Percentiles rank a stretch among this genome's conserved stretches.
Evolutionary conservation across 1,140 invertebrate genomes (phyloP).

Genomic region (Homarus americanus): DNA sequence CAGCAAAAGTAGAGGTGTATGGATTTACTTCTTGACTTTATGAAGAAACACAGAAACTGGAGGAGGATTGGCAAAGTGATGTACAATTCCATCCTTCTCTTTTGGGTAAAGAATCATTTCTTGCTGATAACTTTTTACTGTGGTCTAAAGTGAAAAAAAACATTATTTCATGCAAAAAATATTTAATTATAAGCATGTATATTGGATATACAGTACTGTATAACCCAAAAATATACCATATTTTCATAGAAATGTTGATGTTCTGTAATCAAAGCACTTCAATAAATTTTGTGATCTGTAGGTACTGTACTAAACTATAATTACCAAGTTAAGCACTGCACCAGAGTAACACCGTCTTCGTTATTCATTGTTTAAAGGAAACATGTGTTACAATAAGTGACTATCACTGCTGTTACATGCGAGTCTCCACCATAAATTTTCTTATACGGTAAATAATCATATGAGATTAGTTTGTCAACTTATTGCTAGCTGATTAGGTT

Average conservation of each 20-base stretch:
- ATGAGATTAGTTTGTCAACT: not conserved
- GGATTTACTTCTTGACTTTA: not conserved
- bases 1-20: not conserved
- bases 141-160: not conserved
- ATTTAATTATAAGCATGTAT: not conserved
- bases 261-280: not conserved
- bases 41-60: not conserved
- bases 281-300: not conserved
- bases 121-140: not conserved
- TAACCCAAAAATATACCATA: not conserved
- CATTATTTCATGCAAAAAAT: not conserved
- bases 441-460: not conserved
- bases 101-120: not conserved
- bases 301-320: not conserved
- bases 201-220: not conserved
- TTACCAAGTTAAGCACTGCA: not conserved
- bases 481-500: slow-evolving; percentile 6
- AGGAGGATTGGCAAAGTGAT: not conserved
- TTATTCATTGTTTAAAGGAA: too few species aligned
- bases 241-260: not conserved
- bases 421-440: not conserved
- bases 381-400: too few species aligned
- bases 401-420: too few species aligned
- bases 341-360: not conserved
- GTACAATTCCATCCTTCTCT: not conserved